Base-by-base conservation (phyloP, 2,797 vertebrate species). In the Trachops cirrhosus region DNA sequence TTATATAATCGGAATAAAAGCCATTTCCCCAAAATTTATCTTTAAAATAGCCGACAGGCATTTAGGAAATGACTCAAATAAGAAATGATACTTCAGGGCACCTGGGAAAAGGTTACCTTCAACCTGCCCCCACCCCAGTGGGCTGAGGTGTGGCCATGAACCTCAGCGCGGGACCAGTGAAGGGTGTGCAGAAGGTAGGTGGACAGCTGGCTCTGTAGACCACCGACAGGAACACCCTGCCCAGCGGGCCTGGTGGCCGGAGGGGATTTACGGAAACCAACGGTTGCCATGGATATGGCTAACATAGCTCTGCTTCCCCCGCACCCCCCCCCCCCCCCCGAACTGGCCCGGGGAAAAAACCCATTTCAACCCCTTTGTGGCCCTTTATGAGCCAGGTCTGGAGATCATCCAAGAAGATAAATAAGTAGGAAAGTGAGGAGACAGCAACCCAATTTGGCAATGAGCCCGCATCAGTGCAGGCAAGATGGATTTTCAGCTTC, bases 361-460 rank as follows among this genome's bases (percentile, higher is more conserved):
- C 80, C 54, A 44, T 94, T 93, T 92, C 88, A 86, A 44, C 79
- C 88, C 73, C 82, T 97, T 91, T 37, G 22, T 95, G 89, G 89
- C 91, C 96, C 73, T 71, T 93, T 52, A 37, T 29, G 77, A 97
- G 86, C 77, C 83, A 94, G 67, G 16, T 18, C 96, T 97, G 94
- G 85, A 93, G 94, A 86, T 91, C 84, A 46, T 96, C 97, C 97
- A 97, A 97, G 93, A 95, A 97, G 64, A 89, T 95, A 91, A 96
- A 86, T 96, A 95, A 93, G 90, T 73, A 91, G 88, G 91, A 92
- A 87, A 82, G 89, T 26, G 39, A 75, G 71, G 82, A 92, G 94
- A 96, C 89, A 90, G 95, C 92, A 82, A 64, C 93, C 94, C 94
- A 90, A 85, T 94, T 95, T 97, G 97, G 97, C 95, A 97, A 97